A percentile compares a stretch with the other conserved stretches of the same genome.
These are phyloP conservation scores for Xerus rutilus DNA, from an alignment of 2,797 vertebrate genomes.

Conservation along the genomic window DNA sequence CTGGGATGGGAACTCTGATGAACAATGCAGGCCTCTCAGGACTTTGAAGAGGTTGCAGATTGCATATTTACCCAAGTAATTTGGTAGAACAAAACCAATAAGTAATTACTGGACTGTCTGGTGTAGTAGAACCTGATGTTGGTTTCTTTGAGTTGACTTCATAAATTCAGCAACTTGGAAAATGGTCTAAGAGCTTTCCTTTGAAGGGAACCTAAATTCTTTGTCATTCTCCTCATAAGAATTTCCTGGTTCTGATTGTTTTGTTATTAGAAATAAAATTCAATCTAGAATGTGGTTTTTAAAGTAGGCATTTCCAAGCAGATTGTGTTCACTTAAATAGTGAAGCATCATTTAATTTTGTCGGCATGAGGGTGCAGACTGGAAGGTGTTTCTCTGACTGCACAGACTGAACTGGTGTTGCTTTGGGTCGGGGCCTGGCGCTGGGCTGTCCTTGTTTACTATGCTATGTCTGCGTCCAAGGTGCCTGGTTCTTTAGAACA, in stretches of 20 bases:
- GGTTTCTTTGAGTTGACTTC: not conserved
- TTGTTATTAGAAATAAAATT: not conserved
- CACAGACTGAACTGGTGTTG: not conserved
- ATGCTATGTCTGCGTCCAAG: rapidly evolving
- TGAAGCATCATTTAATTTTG: not conserved
- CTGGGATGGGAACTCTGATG: not conserved
- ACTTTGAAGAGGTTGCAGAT: no score
- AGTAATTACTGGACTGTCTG: not conserved
- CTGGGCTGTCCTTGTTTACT: no score
- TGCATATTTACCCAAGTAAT: no score
- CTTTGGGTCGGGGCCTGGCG: not conserved
- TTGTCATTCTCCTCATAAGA: not conserved
- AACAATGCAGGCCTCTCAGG: not conserved
- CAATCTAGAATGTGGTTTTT: not conserved
- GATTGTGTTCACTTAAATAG: not conserved
- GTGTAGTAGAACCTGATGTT: rapidly evolving
- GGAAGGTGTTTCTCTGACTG: not conserved
- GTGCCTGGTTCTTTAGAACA: not conserved
- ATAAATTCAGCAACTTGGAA: not conserved
- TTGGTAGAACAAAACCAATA: not conserved
- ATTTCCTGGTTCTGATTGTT: not conserved
- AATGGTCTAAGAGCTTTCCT: not conserved
- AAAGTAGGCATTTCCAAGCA: not conserved
- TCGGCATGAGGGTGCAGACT: rapidly evolving
- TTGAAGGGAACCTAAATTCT: not conserved